Conservation (phyloP, 1,140 invertebrate species). For the Leptinotarsa texana region DNA sequence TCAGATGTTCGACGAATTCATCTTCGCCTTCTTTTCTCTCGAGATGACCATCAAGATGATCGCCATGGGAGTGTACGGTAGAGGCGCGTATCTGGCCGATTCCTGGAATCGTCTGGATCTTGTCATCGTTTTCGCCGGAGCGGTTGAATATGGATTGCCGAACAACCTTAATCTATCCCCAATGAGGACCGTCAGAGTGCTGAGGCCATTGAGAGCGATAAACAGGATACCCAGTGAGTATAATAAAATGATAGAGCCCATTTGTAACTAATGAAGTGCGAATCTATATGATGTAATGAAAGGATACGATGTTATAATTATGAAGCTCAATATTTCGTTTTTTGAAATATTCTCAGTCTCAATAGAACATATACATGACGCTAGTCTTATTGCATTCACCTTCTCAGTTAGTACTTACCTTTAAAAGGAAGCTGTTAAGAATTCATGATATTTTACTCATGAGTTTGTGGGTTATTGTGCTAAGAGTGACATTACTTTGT, state of each 20-base stretch:
- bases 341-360: too few relatives aligned
- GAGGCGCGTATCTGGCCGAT: conserved; percentile 93
- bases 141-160: conserved; percentile 88
- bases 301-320: too few relatives aligned
- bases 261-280: too few relatives aligned
- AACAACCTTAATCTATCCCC: conserved; percentile 98
- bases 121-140: conserved; percentile 96
- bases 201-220: conserved; percentile 94
- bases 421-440: too few relatives aligned
- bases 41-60: conserved; percentile 98
- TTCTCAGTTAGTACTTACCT: too few relatives aligned
- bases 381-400: too few relatives aligned
- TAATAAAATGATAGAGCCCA: not conserved
- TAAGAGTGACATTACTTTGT: too few relatives aligned
- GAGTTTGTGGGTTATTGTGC: too few relatives aligned
- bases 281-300: too few relatives aligned
- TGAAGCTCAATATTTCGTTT: too few relatives aligned
- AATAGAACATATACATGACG: too few relatives aligned
- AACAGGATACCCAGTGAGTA: conserved; percentile 99
- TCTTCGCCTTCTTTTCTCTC: conserved; percentile 96
- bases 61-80: conserved; percentile 97
- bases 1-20: conserved; percentile 95
- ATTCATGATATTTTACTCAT: too few relatives aligned
- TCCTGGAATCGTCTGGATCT: conserved; percentile 98
- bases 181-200: conserved; percentile 95